Evolutionary conservation across 1,140 invertebrate genomes (phyloP).

Genomic region (Pseudomyrmex cubaensis): DNA sequence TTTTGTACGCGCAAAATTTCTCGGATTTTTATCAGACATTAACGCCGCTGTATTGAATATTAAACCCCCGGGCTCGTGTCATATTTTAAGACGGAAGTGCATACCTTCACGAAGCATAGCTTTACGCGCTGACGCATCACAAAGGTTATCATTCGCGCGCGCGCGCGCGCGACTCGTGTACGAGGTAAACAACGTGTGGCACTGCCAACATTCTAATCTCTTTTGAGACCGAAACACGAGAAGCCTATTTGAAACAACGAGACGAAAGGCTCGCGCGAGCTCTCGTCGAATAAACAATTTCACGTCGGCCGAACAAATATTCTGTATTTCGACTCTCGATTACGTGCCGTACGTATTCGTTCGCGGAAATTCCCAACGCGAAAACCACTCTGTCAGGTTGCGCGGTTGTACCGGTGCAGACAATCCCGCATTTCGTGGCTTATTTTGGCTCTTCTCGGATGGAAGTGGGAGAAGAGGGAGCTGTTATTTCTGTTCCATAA

Average conservation of each 20-base stretch:
- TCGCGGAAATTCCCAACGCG: conserved; percentile 53
- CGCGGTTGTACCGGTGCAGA: conserved; percentile 43
- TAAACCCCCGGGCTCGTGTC: neutral
- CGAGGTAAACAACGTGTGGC: neutral
- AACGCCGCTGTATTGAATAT: too few species aligned
- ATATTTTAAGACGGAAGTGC: neutral
- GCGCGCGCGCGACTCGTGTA: neutral
- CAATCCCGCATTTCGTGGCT: conserved; percentile 70
- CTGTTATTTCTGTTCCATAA: conserved; percentile 78
- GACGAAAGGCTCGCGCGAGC: neutral
- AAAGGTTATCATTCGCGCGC: neutral
- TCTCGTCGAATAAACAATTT: conserved; percentile 49
- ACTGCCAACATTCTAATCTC: neutral
- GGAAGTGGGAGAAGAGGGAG: conserved; percentile 40
- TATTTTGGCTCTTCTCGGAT: conserved; percentile 70
- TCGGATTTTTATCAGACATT: neutral
- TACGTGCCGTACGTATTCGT: neutral
- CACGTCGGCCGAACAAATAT: conserved; percentile 30
- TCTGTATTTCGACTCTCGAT: neutral
- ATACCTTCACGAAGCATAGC: neutral
- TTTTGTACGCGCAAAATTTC: neutral
- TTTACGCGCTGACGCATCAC: conserved; percentile 1
- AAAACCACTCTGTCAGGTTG: conserved; percentile 53
- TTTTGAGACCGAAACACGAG: neutral
- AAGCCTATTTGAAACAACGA: neutral